These are phyloP conservation scores for Lagocephalus sceleratus DNA, from an alignment of 2,797 vertebrate species.

Conservation along the genomic window DNA sequence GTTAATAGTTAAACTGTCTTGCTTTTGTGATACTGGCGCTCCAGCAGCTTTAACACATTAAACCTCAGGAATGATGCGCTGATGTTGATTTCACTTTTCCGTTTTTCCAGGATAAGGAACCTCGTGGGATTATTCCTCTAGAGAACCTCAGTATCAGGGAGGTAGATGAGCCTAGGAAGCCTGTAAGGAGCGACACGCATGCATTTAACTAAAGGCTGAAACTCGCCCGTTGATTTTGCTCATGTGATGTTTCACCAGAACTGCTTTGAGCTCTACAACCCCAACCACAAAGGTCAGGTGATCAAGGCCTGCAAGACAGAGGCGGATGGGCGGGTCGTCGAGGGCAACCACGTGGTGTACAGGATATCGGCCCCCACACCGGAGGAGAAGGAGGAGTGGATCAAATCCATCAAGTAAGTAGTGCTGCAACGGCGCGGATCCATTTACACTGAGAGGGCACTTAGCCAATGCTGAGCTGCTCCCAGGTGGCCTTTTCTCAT, in stretches of 20 bases:
- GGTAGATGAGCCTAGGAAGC: conserved; percentile 94
- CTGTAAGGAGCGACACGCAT: conserved; percentile 73
- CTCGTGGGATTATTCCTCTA: conserved; percentile 93
- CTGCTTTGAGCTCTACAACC: conserved; percentile 97
- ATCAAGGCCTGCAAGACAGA: conserved; percentile 99
- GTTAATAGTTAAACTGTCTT: no score
- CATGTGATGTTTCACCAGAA: conserved; percentile 72
- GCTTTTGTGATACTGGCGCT: no score
- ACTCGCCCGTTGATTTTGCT: not conserved
- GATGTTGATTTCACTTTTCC: conserved; percentile 6
- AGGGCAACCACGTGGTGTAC: conserved; percentile 97
- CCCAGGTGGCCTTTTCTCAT: conserved; percentile 62
- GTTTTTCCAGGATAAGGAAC: conserved; percentile 89
- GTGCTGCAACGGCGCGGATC: conserved; percentile 39
- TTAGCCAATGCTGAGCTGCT: conserved; percentile 49
- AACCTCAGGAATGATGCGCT: not conserved
- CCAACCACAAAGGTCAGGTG: conserved; percentile 94
- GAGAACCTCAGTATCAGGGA: conserved; percentile 97
- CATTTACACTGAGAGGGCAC: conserved; percentile 65
- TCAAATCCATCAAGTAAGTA: conserved; percentile 96
- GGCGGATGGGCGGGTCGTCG: conserved; percentile 93
- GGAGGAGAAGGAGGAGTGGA: conserved; percentile 98
- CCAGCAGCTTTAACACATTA: not conserved
- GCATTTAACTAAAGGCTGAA: not conserved
- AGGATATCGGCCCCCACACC: conserved; percentile 95